Percentiles rank a stretch among this genome's conserved stretches.
These are phyloP conservation scores for Thaumatotibia leucotreta DNA, from an alignment of 1,140 invertebrate species.

Conservation along the genomic window DNA sequence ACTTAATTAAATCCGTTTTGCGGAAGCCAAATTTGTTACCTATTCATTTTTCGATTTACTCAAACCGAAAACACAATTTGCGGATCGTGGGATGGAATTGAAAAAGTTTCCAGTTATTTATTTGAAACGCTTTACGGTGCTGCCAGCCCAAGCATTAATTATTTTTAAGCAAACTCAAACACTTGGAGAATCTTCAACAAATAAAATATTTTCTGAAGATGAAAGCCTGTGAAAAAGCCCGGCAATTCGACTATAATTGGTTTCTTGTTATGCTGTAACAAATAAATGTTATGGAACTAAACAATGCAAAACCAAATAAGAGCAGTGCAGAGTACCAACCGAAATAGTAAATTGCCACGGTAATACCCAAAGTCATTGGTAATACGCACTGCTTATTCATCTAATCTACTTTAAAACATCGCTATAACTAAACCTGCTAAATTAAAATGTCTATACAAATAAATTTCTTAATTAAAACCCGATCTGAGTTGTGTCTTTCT, in stretches of 20 bases:
- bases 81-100: conserved; percentile 63
- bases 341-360: too few species aligned
- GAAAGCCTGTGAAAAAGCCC: conserved; percentile 5
- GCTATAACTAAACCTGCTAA: too few species aligned
- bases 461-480: too few species aligned
- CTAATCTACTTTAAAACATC: too few species aligned
- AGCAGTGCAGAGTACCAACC: background rate
- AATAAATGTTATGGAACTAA: background rate
- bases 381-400: too few species aligned
- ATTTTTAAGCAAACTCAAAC: conserved; percentile 31
- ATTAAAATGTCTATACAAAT: too few species aligned
- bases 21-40: conserved; percentile 56
- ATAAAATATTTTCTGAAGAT: conserved; percentile 9
- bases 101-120: conserved; percentile 73
- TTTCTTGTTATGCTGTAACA: background rate
- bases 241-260: conserved; percentile 4
- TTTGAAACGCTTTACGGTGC: conserved; percentile 48
- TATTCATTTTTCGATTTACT: conserved; percentile 69
- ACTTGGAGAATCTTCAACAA: background rate
- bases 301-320: background rate
- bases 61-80: conserved; percentile 70
- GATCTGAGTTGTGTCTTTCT: too few species aligned
- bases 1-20: conserved; percentile 57
- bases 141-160: conserved; percentile 47
- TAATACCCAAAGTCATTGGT: too few species aligned